Conservation (phyloP, 1,140 invertebrate genomes). For the Ridgeia piscesae region DNA sequence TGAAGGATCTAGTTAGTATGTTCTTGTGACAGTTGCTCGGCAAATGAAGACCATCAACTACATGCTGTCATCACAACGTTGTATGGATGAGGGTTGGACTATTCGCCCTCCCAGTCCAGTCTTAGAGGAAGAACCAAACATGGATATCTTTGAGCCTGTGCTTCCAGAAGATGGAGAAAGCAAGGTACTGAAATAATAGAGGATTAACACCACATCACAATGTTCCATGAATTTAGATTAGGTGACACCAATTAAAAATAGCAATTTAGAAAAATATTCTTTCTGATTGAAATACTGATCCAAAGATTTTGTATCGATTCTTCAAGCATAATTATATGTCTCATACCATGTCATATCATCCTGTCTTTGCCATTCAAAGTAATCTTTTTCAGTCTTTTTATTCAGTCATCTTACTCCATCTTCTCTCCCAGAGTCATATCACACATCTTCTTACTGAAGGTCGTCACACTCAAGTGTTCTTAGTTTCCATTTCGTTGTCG, state of each 20-base stretch:
- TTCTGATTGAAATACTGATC: too few relatives aligned
- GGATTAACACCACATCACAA: neutral
- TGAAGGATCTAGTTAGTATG: neutral
- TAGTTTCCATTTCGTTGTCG: too few relatives aligned
- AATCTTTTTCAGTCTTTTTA: too few relatives aligned
- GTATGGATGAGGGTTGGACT: constrained; percentile 57
- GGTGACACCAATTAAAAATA: neutral
- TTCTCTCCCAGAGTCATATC: too few relatives aligned
- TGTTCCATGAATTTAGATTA: neutral
- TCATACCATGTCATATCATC: too few relatives aligned
- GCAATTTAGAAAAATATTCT: too few relatives aligned
- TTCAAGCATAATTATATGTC: too few relatives aligned
- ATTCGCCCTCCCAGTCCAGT: constrained; percentile 46
- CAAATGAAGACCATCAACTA: constrained; percentile 59
- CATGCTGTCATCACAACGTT: constrained; percentile 54
- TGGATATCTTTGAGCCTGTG: constrained; percentile 15
- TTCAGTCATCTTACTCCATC: too few relatives aligned
- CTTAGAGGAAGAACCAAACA: constrained; percentile 19
- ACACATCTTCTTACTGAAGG: too few relatives aligned
- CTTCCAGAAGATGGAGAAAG: neutral
- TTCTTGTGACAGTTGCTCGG: constrained; percentile 40
- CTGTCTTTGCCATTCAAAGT: too few relatives aligned
- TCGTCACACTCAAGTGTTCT: too few relatives aligned
- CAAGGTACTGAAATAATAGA: neutral
- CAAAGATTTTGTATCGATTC: too few relatives aligned